Evolutionary conservation across 2,797 vertebrate species (phyloP).

Genomic region (Acipenser oxyrinchus): DNA sequence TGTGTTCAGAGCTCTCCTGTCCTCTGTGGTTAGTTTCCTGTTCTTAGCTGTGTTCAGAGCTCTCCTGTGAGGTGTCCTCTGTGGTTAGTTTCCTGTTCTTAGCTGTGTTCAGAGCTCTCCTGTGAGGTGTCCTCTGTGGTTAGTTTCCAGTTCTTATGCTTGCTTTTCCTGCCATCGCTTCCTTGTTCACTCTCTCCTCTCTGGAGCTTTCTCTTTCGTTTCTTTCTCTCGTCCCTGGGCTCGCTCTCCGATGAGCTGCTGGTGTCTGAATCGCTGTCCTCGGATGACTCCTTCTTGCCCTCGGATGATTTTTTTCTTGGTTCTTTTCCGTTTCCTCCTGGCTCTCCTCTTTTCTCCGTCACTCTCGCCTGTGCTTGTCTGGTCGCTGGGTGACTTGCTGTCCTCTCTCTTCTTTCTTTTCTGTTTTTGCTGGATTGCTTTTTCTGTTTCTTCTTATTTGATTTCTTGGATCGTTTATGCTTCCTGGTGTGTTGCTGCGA

Average conservation of each 20-base stretch:
- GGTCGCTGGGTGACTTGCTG: slow-evolving; percentile 51
- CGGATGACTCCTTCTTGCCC: slow-evolving; percentile 56
- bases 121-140: too few relatives aligned
- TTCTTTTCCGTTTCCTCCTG: slow-evolving; percentile 49
- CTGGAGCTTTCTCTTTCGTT: slow-evolving; percentile 1
- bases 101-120: too few relatives aligned
- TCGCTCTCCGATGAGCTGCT: slow-evolving; percentile 34
- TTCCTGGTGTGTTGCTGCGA: slow-evolving; percentile 49
- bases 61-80: too few relatives aligned
- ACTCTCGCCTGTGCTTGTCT: slow-evolving; percentile 50
- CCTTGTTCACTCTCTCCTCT: too few relatives aligned
- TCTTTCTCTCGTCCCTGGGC: slow-evolving; percentile 25
- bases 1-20: too few relatives aligned
- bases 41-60: too few relatives aligned
- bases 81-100: too few relatives aligned
- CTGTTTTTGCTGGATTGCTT: slow-evolving; percentile 71
- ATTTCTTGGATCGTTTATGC: slow-evolving; percentile 78
- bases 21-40: too few relatives aligned
- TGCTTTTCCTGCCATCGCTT: background rate
- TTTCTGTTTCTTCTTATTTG: slow-evolving; percentile 83
- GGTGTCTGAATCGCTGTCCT: slow-evolving; percentile 39
- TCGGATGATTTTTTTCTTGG: slow-evolving; percentile 56
- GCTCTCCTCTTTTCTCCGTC: slow-evolving; percentile 43
- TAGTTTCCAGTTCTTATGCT: slow-evolving; percentile 11
- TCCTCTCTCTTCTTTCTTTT: slow-evolving; percentile 62